These are phyloP conservation scores for Limonius californicus DNA, from an alignment of 1,140 invertebrate genomes.

Conservation along the genomic window DNA sequence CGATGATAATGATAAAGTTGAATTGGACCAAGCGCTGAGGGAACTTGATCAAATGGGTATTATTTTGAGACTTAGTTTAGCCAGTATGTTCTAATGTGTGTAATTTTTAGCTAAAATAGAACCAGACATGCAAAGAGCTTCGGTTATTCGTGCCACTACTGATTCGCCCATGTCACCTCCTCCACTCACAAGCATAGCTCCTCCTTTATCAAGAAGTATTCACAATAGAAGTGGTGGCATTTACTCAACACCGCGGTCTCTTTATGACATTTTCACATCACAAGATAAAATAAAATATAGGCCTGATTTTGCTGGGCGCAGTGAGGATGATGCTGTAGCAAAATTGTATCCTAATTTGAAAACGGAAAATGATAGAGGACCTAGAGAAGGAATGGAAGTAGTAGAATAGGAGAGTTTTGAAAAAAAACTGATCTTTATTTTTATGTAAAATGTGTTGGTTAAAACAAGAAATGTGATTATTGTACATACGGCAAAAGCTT, in stretches of 20 bases:
- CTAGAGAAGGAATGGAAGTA: constrained; percentile 40
- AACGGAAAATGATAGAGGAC: constrained; percentile 42
- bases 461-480: too few species aligned
- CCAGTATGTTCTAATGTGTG: too few species aligned
- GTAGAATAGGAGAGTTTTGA: too few species aligned
- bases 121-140: constrained; percentile 53
- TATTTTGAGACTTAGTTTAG: background rate
- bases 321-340: constrained; percentile 62
- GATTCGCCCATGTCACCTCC: constrained; percentile 80
- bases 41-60: constrained; percentile 21
- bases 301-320: constrained; percentile 74
- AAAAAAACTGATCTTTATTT: too few species aligned
- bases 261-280: constrained; percentile 64
- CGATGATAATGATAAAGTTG: constrained; percentile 59
- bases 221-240: constrained; percentile 37
- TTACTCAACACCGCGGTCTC: constrained; percentile 49
- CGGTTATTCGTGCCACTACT: constrained; percentile 72
- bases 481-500: too few species aligned
- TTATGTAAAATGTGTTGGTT: too few species aligned
- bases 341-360: constrained; percentile 78
- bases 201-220: constrained; percentile 31
- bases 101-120: constrained; percentile 32
- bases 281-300: constrained; percentile 56
- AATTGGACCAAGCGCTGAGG: constrained; percentile 46
- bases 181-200: constrained; percentile 45